Evolutionary conservation across 2,113 vertebrate genomes (phyloP).

Genomic region (Myotis davidii): DNA sequence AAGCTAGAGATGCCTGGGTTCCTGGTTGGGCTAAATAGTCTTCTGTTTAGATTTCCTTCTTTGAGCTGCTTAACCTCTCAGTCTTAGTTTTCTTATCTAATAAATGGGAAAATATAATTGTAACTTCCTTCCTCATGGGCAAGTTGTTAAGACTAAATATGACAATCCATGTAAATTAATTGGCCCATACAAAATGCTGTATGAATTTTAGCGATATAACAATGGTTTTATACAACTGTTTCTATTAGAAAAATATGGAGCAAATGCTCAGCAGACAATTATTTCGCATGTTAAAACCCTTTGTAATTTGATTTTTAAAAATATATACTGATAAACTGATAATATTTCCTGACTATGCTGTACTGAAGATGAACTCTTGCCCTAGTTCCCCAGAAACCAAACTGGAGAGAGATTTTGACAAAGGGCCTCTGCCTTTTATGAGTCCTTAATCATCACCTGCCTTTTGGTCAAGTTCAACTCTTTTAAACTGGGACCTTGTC

Average conservation of each 20-base stretch:
- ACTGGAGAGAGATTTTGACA: not conserved
- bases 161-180: not conserved
- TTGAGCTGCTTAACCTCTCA: not conserved
- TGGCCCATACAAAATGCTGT: not conserved
- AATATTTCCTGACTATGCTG: not conserved
- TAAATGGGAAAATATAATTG: not conserved
- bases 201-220: not conserved
- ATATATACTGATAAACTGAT: not conserved
- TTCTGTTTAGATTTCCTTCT: not conserved
- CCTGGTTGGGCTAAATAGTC: not conserved
- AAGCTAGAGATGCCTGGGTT: not conserved
- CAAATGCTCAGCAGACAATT: not conserved
- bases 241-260: not conserved
- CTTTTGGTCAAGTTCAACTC: not conserved
- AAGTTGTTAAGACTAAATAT: not conserved
- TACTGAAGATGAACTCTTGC: not conserved
- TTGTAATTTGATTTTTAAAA: not conserved
- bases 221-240: not conserved
- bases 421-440: fast-evolving
- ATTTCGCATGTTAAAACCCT: not conserved
- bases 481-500: not conserved
- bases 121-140: not conserved
- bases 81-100: not conserved
- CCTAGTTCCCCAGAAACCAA: not conserved
- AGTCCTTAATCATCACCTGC: no score